phyloP scores from a whole-genome alignment of 1,140 invertebrate species.

The Magallana gigas region DNA sequence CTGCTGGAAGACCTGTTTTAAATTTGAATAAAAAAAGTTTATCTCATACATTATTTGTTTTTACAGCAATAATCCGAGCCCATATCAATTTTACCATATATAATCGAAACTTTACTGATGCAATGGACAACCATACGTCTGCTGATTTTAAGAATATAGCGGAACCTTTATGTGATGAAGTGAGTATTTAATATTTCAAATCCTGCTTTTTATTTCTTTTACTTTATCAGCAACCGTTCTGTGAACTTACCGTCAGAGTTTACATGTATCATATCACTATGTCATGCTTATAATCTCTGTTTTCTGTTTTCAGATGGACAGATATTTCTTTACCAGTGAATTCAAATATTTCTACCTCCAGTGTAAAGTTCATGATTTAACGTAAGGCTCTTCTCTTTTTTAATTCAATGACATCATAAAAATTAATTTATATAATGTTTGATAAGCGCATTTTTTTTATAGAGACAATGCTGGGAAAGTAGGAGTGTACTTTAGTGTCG shows the following conservation, averaged over 20 bases:
- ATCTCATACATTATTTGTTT: not conserved
- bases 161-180: constrained; percentile 52
- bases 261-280: not conserved
- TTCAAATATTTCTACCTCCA: constrained; percentile 28
- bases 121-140: constrained; percentile 22
- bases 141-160: constrained; percentile 38
- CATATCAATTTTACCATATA: constrained; percentile 55
- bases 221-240: too few species aligned
- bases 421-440: not conserved
- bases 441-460: not conserved
- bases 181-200: not conserved
- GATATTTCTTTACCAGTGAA: constrained; percentile 47
- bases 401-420: not conserved
- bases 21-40: too few species aligned
- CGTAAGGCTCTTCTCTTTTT: not conserved
- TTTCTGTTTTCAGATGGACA: constrained; percentile 43
- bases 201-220: too few species aligned
- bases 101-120: constrained; percentile 47
- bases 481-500: constrained; percentile 47
- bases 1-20: not conserved
- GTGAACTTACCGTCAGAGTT: too few species aligned
- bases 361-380: constrained; percentile 32
- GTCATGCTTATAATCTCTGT: not conserved
- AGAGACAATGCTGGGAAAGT: constrained; percentile 52
- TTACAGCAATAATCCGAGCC: constrained; percentile 53